These are phyloP conservation scores for Mola mola DNA, from an alignment of 2,113 vertebrate species.

Conservation along the genomic window DNA sequence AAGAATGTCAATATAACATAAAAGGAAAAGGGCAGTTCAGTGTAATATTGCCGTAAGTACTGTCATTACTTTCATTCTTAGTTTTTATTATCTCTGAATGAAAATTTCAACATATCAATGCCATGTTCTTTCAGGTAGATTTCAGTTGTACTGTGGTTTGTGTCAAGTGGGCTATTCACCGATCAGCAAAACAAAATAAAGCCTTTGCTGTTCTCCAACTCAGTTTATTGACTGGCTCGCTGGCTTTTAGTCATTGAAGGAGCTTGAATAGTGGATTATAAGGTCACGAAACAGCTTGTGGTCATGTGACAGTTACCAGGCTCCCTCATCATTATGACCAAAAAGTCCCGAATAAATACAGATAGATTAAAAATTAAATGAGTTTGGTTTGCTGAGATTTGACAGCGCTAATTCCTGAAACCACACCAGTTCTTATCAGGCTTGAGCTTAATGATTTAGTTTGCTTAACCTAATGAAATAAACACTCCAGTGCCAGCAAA, in stretches of 20 bases:
- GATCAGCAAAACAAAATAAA: slow-evolving; percentile 24
- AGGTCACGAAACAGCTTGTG: too few relatives aligned
- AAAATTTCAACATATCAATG: neutral
- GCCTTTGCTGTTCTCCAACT: slow-evolving; percentile 12
- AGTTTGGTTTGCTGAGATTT: neutral
- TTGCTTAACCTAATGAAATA: neutral
- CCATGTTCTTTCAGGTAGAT: neutral
- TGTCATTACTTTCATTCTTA: too few relatives aligned
- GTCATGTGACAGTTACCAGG: too few relatives aligned
- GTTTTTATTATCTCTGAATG: too few relatives aligned
- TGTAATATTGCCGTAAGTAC: too few relatives aligned
- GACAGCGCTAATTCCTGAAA: neutral
- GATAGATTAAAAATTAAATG: neutral
- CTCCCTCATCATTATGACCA: neutral
- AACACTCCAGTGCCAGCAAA: too few relatives aligned
- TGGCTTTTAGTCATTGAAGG: neutral
- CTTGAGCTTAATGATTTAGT: neutral
- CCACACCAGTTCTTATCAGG: too few relatives aligned
- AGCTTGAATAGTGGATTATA: slow-evolving; percentile 1
- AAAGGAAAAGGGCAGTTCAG: neutral
- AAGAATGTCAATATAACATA: slow-evolving; percentile 17
- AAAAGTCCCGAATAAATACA: neutral
- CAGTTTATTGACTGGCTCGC: slow-evolving; percentile 13
- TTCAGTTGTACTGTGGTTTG: neutral
- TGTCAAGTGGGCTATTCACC: neutral